A percentile compares a stretch with the other conserved stretches of the same genome.
These are phyloP conservation scores for Dunckerocampus dactyliophorus DNA, from an alignment of 2,113 vertebrate genomes.

Conservation along the genomic window DNA sequence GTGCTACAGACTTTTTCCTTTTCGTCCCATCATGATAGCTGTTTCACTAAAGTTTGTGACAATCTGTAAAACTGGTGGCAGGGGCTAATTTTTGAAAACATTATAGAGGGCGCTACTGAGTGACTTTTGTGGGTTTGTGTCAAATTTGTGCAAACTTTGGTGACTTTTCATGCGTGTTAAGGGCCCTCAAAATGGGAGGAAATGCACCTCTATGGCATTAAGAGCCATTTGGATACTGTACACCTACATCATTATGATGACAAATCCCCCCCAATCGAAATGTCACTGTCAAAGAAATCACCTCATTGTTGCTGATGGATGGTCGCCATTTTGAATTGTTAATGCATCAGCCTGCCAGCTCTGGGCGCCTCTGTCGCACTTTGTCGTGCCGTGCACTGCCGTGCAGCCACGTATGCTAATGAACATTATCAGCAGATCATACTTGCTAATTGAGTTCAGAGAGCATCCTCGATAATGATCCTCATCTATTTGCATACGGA, in stretches of 20 bases:
- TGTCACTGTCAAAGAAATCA: conserved; percentile 46
- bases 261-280: conserved; percentile 44
- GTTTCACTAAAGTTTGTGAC: conserved; percentile 11
- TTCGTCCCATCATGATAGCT: too few species aligned
- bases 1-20: too few species aligned
- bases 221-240: conserved; percentile 21
- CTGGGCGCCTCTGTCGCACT: too few species aligned
- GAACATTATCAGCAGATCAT: conserved; percentile 64
- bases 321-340: not conserved
- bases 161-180: too few species aligned
- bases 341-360: not conserved
- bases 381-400: not conserved
- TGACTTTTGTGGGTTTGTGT: too few species aligned
- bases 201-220: conserved; percentile 18
- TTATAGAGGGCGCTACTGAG: too few species aligned
- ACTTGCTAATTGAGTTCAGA: conserved; percentile 73
- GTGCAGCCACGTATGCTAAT: conserved; percentile 58
- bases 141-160: too few species aligned
- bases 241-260: conserved; percentile 37
- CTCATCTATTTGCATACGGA: conserved; percentile 56
- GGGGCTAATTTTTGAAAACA: too few species aligned
- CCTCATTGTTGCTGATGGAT: conserved; percentile 46
- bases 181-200: too few species aligned
- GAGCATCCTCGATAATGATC: conserved; percentile 66
- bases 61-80: too few species aligned